Evolutionary conservation across 2,888 invertebrate genomes (phyloP).

Genomic region (Anthrax anthrax): DNA sequence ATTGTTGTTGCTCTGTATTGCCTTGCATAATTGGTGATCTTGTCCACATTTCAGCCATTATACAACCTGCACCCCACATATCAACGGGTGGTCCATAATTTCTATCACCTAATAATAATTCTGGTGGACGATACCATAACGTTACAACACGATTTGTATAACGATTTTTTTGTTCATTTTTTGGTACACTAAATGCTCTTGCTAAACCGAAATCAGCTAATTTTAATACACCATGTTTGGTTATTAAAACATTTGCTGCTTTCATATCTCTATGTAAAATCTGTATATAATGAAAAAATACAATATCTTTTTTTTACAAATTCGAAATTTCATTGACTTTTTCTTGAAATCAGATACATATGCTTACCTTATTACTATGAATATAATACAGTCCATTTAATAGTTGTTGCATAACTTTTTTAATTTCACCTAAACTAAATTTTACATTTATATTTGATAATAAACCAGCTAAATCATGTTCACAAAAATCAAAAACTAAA

Average conservation of each 20-base stretch:
- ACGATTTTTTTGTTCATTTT: conserved; percentile 69
- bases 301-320: too few species aligned
- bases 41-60: conserved; percentile 99
- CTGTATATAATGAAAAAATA: too few species aligned
- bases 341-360: too few species aligned
- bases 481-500: conserved; percentile 95
- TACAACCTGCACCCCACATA: conserved; percentile 95
- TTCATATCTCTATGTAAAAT: conserved; percentile 96
- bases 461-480: conserved; percentile 94
- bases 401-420: conserved; percentile 80
- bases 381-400: conserved; percentile 86
- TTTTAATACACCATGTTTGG: conserved; percentile 86
- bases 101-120: conserved; percentile 60
- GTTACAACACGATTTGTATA: conserved; percentile 99
- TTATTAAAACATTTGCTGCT: conserved; percentile 95
- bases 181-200: conserved; percentile 77
- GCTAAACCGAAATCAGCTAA: conserved; percentile 97
- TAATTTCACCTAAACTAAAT: conserved; percentile 92
- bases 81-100: conserved; percentile 97
- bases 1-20: conserved; percentile 89
- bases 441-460: conserved; percentile 90
- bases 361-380: conserved; percentile 71
- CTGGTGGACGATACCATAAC: conserved; percentile 74
- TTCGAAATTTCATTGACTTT: too few species aligned
- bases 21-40: conserved; percentile 90